phyloP scores from a whole-genome alignment of 2,888 invertebrate species.

The Cheilosia impressa region DNA sequence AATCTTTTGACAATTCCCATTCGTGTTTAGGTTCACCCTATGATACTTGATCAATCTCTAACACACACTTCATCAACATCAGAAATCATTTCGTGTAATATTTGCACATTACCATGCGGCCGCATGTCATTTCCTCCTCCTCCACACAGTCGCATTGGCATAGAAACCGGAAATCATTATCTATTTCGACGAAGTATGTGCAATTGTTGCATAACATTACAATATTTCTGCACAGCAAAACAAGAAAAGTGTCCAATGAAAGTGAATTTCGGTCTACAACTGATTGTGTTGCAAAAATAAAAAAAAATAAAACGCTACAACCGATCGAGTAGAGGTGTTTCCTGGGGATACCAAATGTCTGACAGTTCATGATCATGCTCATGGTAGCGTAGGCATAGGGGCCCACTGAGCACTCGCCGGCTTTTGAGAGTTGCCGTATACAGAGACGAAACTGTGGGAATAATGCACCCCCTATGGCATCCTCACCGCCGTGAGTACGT shows the following conservation, averaged over 20 bases:
- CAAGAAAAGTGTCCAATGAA: slow-evolving; percentile 46
- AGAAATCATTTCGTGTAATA: slow-evolving; percentile 49
- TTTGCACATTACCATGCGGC: slow-evolving; percentile 46
- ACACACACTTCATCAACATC: slow-evolving; percentile 34
- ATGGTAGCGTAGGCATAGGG: slow-evolving; percentile 19
- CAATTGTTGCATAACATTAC: slow-evolving; percentile 67
- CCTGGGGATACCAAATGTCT: slow-evolving; percentile 50
- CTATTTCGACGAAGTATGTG: slow-evolving; percentile 54
- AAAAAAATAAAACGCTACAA: slow-evolving; percentile 9
- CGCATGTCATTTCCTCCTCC: slow-evolving; percentile 51
- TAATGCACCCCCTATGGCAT: slow-evolving; percentile 48
- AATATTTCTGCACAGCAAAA: slow-evolving; percentile 49
- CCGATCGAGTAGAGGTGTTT: slow-evolving; percentile 36
- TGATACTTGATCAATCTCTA: slow-evolving; percentile 50
- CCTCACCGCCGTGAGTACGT: slow-evolving; percentile 10
- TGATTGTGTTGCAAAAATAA: slow-evolving; percentile 30
- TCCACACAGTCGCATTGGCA: background rate
- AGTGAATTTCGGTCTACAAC: slow-evolving; percentile 51
- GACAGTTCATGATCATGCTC: slow-evolving; percentile 68
- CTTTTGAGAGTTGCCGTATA: slow-evolving; percentile 18
- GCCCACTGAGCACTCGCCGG: slow-evolving; percentile 5
- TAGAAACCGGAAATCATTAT: slow-evolving; percentile 66
- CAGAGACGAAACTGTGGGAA: slow-evolving; percentile 51
- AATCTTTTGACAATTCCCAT: slow-evolving; percentile 18
- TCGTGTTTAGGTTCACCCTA: slow-evolving; percentile 33